A percentile compares a stretch with the other conserved stretches of the same genome.
phyloP scores from a whole-genome alignment of 2,797 vertebrate species.

The Rhinoraja longicauda region DNA sequence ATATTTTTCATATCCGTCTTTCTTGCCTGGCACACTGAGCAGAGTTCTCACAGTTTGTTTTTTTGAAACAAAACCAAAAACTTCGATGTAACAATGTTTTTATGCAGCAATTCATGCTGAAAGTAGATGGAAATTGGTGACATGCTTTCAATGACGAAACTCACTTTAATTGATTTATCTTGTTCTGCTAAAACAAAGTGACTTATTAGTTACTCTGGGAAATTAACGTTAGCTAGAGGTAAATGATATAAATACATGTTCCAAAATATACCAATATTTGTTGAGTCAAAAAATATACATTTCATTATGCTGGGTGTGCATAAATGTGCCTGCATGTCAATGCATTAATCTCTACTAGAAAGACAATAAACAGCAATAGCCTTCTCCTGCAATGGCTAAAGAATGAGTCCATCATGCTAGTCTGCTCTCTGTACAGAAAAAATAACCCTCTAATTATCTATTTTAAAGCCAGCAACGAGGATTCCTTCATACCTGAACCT shows the following conservation, averaged over 20 bases:
- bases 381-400: not conserved
- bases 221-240: not conserved
- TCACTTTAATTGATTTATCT: not conserved
- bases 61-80: not conserved
- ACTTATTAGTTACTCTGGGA: not conserved
- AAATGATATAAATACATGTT: not conserved
- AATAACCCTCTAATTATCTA: not conserved
- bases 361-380: not conserved
- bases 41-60: not conserved
- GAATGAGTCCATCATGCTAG: not conserved
- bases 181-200: not conserved
- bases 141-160: not conserved
- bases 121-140: not conserved
- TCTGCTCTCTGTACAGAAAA: not conserved
- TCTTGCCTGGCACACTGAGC: not conserved
- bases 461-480: not conserved
- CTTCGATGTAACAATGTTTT: not conserved
- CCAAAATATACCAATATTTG: not conserved
- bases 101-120: not conserved
- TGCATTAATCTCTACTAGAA: not conserved
- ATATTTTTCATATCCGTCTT: not conserved
- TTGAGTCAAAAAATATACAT: not conserved
- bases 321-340: not conserved
- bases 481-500: not conserved
- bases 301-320: not conserved